Base-by-base conservation (phyloP, 2,888 invertebrate genomes). In the Platypus cylindrus region DNA sequence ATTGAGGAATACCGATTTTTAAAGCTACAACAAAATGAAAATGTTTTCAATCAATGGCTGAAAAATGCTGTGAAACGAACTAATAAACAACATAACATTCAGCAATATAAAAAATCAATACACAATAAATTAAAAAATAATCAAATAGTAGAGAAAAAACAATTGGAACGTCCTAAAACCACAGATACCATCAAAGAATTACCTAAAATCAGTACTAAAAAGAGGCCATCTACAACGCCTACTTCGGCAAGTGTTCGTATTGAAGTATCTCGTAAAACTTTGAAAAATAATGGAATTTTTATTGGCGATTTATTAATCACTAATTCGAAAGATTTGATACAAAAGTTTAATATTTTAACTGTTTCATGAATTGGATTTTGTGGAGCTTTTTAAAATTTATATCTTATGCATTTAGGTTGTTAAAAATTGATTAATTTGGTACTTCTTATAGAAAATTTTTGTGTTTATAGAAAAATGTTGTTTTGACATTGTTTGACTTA, bases 41-140 rank as follows among this genome's bases (percentile, higher is more conserved):
- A 61, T 24, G 67, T 68, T 26, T 70, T 70, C 37, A 63, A 63
- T 28, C 66, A 64, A 18, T 70, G 70, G 70, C 51, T 70, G 30
- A 63, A 63, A 43, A 54, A 56, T 17, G 45, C 59, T 5, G 46
- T 55, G 2, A 48, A 44, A 32, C 48, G 56, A 28, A 52, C 49
- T 42, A 38, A 41, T 5, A 39, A 41, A 26, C 36, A 5, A 35
- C 8, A 9, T 23, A 18, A 24, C 12, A n/a, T 4, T 8, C 14
- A 23, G 14, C 45, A 43, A 28, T 34, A 39, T 29, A 25, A 30
- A 36, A 37, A 46, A 18, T 48, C 46, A 24, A 49, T 51, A n/a
- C n/a, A n/a, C n/a, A 51, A 44, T 12, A 44, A 50, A 22, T 41
- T 52, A 33, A 47, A 38, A 40, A 34, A 40, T 49, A 28, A 34